phyloP scores from a whole-genome alignment of 2,113 vertebrate genomes.

The Ondatra zibethicus region DNA sequence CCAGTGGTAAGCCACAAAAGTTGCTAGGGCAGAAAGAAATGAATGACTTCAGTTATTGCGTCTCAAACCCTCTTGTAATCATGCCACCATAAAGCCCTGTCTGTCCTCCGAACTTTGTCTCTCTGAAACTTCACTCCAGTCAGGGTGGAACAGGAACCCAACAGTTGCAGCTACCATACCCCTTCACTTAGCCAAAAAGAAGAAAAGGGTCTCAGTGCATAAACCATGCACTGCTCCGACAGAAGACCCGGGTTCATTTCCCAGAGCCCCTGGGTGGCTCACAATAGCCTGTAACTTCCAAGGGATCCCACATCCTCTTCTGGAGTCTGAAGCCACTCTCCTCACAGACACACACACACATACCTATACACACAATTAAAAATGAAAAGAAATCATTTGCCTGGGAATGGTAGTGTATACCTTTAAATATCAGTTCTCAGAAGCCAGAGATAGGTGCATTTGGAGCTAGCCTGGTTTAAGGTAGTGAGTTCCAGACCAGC shows the following conservation, averaged over 20 bases:
- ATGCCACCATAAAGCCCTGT: not conserved
- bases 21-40: not conserved
- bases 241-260: not conserved
- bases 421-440: not conserved
- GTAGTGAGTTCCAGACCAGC: not conserved
- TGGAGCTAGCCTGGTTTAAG: not conserved
- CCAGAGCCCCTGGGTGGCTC: not conserved
- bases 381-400: not conserved
- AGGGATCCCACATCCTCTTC: not conserved
- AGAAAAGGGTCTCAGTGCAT: not conserved
- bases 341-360: not conserved
- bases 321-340: not conserved
- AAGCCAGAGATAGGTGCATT: not conserved
- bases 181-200: not conserved
- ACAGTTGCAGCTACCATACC: accelerated
- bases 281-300: not conserved
- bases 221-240: not conserved
- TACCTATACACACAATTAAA: not conserved
- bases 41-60: not conserved
- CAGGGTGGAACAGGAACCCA: not conserved
- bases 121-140: not conserved
- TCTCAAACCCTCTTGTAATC: not conserved
- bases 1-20: not conserved
- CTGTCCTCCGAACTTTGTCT: not conserved
- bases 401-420: not conserved